A percentile compares a stretch with the other conserved stretches of the same genome.
Conservation (phyloP, 2,888 invertebrate genomes). For the Napeogenes inachia region DNA sequence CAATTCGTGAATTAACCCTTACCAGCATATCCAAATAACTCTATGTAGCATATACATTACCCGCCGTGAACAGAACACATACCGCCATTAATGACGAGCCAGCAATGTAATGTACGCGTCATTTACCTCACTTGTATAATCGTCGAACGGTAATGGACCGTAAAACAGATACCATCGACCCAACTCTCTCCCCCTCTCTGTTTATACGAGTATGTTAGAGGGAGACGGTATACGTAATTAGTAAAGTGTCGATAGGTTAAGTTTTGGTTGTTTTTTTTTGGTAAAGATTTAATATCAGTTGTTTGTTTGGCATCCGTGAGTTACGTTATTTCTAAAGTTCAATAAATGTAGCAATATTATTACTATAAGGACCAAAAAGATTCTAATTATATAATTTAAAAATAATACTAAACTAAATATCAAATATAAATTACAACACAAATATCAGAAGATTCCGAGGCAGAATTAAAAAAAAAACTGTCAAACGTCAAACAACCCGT, state of each 20-base stretch:
- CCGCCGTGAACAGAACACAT: constrained; percentile 18
- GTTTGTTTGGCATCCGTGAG: neutral
- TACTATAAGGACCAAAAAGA: neutral
- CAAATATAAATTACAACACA: constrained; percentile 2
- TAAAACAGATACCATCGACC: constrained; percentile 49
- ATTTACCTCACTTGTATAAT: constrained; percentile 33
- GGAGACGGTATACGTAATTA: constrained; percentile 36
- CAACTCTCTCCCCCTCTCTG: constrained; percentile 30
- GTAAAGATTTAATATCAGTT: constrained; percentile 22
- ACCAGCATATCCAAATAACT: constrained; percentile 16
- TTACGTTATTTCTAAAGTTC: neutral
- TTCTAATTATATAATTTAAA: neutral
- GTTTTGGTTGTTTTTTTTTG: constrained; percentile 32
- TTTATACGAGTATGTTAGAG: constrained; percentile 19
- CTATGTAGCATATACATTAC: constrained; percentile 21
- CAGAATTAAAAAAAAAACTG: constrained; percentile 18
- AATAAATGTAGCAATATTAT: no score
- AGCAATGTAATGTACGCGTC: constrained; percentile 30
- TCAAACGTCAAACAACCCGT: constrained; percentile 22
- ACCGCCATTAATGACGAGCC: constrained; percentile 22
- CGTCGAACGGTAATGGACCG: constrained; percentile 49
- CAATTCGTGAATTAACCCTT: constrained; percentile 18
- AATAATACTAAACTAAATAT: neutral
- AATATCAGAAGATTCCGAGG: constrained; percentile 15
- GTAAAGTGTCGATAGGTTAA: constrained; percentile 54